Evolutionary conservation across 2,797 vertebrate genomes (phyloP), one percentile per base, ranked within the genome.

Genomic region (Mallotus villosus): DNA sequence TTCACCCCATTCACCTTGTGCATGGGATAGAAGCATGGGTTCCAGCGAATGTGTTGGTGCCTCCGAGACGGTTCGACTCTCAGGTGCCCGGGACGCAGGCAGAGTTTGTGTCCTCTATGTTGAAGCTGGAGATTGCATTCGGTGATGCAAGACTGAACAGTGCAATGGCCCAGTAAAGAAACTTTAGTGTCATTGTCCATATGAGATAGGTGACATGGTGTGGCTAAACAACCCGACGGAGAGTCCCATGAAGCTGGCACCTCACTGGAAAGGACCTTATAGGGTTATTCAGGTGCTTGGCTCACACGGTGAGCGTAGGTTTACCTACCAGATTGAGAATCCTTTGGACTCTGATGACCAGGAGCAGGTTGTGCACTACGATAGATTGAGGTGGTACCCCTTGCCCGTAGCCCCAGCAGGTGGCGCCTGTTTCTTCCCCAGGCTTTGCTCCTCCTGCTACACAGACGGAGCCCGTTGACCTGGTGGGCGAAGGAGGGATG

Each of bases 311-410:
- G 72, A 62, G 14, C 27, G 16, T 14, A 63, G 70, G 14, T 70
- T 75, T 9, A 70, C 70, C 19, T 73, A 77, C 25, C 12, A 22
- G 3, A 64, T 69, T 22, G 21, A 9, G 11, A 71, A 32, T 24
- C 68, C 64, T 60, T 65, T 72, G 24, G 41, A 66, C 22, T 27
- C 17, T 34, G 34, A 62, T 2, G 67, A 64, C 27, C 17, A 19
- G 4, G 24, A 46, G n/a, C 67, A 70, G 67, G 46, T 72, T 2
- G 65, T 76, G 19, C 69, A 79, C 32, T 72, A 75, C 24, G 29
- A 75, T 12, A 69, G 73, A 55, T 9, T 78, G n/a, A 71, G 57
- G 29, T 61, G 60, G 2, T 75, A 63, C 27, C 70, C 61, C 4
- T n/a, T 72, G 21, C 63, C 17, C 11, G 19, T 70, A 32, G 19